Conservation (phyloP, 30 jellyfish, hydroid and myxozoan genomes). For the Aurelia coerulea region DNA sequence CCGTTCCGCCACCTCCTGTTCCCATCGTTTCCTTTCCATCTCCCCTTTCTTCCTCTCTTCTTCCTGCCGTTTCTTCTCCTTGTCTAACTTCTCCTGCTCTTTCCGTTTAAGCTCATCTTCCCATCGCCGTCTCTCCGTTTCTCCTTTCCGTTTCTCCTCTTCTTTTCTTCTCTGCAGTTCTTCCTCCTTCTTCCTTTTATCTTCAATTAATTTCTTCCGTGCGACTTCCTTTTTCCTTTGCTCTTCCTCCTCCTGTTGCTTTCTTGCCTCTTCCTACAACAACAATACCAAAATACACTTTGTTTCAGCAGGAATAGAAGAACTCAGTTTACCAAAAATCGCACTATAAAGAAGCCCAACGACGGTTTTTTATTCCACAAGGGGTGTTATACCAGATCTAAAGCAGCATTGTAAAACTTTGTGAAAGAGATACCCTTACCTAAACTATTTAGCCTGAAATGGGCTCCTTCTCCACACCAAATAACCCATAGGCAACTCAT, state of each 20-base stretch:
- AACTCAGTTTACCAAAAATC: too few relatives aligned
- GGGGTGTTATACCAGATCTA: too few relatives aligned
- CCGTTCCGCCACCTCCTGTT: constrained; percentile 35
- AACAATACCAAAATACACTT: too few relatives aligned
- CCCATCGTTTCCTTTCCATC: constrained; percentile 16
- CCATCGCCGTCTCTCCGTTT: constrained; percentile 58
- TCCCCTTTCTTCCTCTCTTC: constrained; percentile 42
- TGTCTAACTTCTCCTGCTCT: constrained; percentile 38
- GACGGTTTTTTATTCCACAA: too few relatives aligned
- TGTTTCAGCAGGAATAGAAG: too few relatives aligned
- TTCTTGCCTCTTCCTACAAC: neutral
- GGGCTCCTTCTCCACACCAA: too few relatives aligned
- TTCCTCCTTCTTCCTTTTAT: constrained; percentile 48
- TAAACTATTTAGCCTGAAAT: too few relatives aligned
- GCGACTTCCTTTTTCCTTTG: constrained; percentile 29
- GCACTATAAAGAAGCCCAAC: too few relatives aligned
- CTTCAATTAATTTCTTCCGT: constrained; percentile 58
- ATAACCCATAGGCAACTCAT: too few relatives aligned
- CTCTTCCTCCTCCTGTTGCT: neutral
- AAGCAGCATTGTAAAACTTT: too few relatives aligned
- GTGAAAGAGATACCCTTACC: too few relatives aligned
- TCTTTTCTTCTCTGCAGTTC: constrained; percentile 40
- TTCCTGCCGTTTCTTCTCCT: constrained; percentile 28
- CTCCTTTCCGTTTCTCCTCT: constrained; percentile 49
- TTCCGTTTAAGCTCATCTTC: constrained; percentile 51